These are phyloP conservation scores for Brachyopa scutellaris DNA, from an alignment of 2,888 invertebrate species.

Conservation along the genomic window DNA sequence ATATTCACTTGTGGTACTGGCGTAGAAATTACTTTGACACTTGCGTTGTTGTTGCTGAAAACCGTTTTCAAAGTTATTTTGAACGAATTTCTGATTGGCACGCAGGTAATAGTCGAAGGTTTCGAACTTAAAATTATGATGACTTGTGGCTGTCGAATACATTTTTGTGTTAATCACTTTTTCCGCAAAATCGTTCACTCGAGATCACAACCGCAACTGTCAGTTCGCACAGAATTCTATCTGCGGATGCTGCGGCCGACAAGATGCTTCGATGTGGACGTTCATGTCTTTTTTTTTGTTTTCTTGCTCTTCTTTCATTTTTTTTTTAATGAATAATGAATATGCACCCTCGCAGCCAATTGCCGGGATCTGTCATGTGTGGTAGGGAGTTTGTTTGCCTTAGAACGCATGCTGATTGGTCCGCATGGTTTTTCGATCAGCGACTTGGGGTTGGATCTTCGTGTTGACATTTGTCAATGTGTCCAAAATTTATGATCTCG, in stretches of 20 bases:
- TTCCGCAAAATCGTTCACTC: constrained; percentile 6
- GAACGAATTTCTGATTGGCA: constrained; percentile 53
- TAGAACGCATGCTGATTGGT: constrained; percentile 50
- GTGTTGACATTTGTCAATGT: constrained; percentile 58
- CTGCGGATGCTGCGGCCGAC: neutral
- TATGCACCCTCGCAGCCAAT: constrained; percentile 47
- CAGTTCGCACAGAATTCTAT: constrained; percentile 13
- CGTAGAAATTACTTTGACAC: constrained; percentile 34
- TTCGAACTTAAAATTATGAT: constrained; percentile 60
- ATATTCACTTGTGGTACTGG: constrained; percentile 42
- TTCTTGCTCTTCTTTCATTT: constrained; percentile 14
- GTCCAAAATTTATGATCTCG: constrained; percentile 53
- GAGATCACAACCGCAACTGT: constrained; percentile 51
- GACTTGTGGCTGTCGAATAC: constrained; percentile 48
- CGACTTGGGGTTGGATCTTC: constrained; percentile 28
- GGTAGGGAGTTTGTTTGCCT: constrained; percentile 31
- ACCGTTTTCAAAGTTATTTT: constrained; percentile 51
- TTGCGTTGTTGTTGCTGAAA: constrained; percentile 33
- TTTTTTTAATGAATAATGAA: constrained; percentile 6
- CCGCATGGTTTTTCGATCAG: constrained; percentile 53
- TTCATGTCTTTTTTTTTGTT: too few relatives aligned
- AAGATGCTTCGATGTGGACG: constrained; percentile 8
- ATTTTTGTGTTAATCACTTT: constrained; percentile 13
- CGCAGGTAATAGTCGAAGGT: constrained; percentile 58
- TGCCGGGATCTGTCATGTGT: constrained; percentile 22